phyloP scores from a whole-genome alignment of 2,113 vertebrate species.

The Poecile atricapillus region DNA sequence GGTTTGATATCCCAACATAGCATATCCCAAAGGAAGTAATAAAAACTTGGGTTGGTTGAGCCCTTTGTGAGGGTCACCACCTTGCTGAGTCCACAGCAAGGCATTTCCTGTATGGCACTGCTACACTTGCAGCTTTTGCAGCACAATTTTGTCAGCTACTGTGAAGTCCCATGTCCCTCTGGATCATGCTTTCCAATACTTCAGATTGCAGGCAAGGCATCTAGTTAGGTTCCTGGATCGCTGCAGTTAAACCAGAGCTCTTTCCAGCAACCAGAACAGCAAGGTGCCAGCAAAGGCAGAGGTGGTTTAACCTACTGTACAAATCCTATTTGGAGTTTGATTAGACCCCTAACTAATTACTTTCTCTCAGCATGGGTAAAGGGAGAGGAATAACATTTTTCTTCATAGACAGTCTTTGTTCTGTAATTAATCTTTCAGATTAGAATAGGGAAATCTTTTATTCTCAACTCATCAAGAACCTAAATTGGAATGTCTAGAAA shows the following conservation, averaged over 20 bases:
- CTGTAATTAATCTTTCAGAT: slow-evolving; percentile 44
- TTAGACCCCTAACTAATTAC: background rate
- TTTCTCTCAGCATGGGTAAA: background rate
- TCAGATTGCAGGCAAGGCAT: background rate
- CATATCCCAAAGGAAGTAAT: background rate
- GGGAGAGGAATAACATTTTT: slow-evolving; percentile 14
- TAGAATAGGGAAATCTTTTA: slow-evolving; percentile 35
- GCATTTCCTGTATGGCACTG: background rate
- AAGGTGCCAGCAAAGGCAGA: background rate
- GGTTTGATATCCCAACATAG: background rate
- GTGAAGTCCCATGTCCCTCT: background rate
- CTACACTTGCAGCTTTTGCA: background rate
- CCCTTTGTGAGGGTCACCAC: background rate
- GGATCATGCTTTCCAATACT: background rate
- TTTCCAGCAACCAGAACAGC: background rate
- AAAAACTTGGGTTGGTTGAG: background rate
- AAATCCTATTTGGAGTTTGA: background rate
- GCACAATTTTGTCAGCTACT: background rate
- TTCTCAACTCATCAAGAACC: slow-evolving; percentile 10
- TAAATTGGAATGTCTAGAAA: slow-evolving; percentile 45
- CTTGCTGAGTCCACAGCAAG: background rate
- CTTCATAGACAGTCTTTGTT: background rate
- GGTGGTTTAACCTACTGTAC: background rate
- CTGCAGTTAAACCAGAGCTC: background rate
- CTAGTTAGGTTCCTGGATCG: background rate